Percentiles rank a stretch among this genome's conserved stretches.
phyloP scores from a whole-genome alignment of 30 jellyfish, hydroid and myxozoan species.

The Aurelia aurita region DNA sequence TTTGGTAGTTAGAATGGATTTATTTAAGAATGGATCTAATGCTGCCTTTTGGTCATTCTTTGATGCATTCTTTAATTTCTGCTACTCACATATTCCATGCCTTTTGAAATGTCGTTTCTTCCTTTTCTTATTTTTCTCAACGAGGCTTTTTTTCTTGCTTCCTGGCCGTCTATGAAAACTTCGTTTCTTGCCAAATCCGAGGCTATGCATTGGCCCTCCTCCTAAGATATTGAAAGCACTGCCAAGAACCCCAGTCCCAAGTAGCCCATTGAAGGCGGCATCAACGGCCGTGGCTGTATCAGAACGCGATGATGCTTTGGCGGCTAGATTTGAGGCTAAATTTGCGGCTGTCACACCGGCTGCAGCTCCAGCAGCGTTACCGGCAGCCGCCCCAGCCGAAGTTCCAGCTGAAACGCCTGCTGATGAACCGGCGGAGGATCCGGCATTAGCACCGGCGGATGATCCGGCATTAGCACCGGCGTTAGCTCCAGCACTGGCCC shows the following conservation, averaged over 20 bases:
- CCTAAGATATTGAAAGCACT: conserved; percentile 59
- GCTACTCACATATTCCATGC: conserved; percentile 72
- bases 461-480: conserved; percentile 68
- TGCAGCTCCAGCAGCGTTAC: conserved; percentile 60
- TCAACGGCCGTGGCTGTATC: conserved; percentile 60
- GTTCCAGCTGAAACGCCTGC: conserved; percentile 61
- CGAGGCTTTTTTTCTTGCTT: conserved; percentile 39
- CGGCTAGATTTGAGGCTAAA: conserved; percentile 49
- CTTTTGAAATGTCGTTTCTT: conserved; percentile 38
- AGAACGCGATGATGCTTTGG: conserved; percentile 69
- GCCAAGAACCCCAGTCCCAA: conserved; percentile 68
- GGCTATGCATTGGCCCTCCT: conserved; percentile 48
- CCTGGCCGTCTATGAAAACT: conserved; percentile 75
- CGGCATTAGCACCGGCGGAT: conserved; percentile 50
- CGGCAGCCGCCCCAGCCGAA: conserved; percentile 59
- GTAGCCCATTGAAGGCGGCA: conserved; percentile 68
- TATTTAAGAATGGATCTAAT: too few relatives aligned
- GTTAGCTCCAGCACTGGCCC: conserved; percentile 43
- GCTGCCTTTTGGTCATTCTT: background rate
- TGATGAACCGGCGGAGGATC: conserved; percentile 62
- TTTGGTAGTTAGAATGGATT: background rate
- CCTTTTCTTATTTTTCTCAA: conserved; percentile 23
- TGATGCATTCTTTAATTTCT: conserved; percentile 33
- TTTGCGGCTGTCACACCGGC: conserved; percentile 59
- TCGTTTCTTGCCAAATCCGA: conserved; percentile 60